These are phyloP conservation scores for Cuculus canorus DNA, from an alignment of 2,797 vertebrate genomes.

Conservation along the genomic window DNA sequence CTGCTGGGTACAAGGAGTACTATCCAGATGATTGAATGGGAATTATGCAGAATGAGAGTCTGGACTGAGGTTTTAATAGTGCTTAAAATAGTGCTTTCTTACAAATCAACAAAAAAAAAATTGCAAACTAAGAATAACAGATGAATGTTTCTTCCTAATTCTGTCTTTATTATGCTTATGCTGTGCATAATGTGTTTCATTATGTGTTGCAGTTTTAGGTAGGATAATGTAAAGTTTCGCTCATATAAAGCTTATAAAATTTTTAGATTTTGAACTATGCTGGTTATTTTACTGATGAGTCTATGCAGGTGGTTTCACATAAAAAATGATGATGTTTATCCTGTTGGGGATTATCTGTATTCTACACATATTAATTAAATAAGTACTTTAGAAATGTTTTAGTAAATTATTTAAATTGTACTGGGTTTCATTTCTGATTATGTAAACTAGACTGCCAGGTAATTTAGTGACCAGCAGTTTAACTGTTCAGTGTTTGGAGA, in stretches of 20 bases:
- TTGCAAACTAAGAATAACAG: background rate
- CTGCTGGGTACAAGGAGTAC: conserved; percentile 59
- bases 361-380: background rate
- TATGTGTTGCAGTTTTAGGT: background rate
- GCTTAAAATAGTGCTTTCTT: conserved; percentile 37
- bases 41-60: conserved; percentile 41
- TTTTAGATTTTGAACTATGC: background rate
- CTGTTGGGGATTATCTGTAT: background rate
- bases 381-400: background rate
- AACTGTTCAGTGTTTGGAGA: background rate
- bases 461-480: background rate
- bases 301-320: background rate
- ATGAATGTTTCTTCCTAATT: background rate
- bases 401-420: background rate
- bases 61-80: conserved; percentile 31
- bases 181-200: background rate
- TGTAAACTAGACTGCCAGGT: background rate
- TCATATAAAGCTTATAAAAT: background rate
- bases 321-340: background rate
- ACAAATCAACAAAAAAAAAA: background rate
- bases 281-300: background rate
- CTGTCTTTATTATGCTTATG: background rate
- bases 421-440: background rate
- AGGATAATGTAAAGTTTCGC: background rate
- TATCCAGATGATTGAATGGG: conserved; percentile 65